These are phyloP conservation scores for Oreochromis spilurus DNA, from an alignment of 2,113 vertebrate species.

Conservation along the genomic window DNA sequence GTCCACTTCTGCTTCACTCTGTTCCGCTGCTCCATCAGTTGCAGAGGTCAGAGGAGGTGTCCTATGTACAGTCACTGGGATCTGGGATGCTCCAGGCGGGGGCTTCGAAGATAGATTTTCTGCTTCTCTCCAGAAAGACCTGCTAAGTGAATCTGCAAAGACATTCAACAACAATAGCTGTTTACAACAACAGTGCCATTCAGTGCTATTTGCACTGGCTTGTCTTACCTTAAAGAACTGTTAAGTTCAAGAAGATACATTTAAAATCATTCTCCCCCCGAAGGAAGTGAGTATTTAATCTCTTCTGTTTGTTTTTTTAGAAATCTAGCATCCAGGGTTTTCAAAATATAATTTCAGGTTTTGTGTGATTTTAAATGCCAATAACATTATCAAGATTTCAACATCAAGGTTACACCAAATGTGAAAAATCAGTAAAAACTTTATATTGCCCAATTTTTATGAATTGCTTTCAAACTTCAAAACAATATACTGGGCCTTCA, in stretches of 20 bases:
- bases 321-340: not conserved
- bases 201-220: not conserved
- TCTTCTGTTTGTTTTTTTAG: not conserved
- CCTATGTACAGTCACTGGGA: conserved; percentile 53
- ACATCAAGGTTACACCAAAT: not conserved
- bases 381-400: not conserved
- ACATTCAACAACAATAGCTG: not conserved
- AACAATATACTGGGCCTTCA: not conserved
- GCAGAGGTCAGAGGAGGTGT: conserved; percentile 16
- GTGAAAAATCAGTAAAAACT: not conserved
- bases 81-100: conserved; percentile 6
- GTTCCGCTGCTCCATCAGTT: conserved; percentile 30
- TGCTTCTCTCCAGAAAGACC: conserved; percentile 61
- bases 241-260: not conserved
- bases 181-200: not conserved
- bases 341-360: not conserved
- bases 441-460: not conserved
- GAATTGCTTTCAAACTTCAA: not conserved
- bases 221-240: not conserved
- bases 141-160: conserved; percentile 54
- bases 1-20: conserved; percentile 15
- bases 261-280: not conserved
- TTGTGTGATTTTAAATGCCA: not conserved
- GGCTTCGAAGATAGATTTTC: conserved; percentile 21
- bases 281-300: not conserved